These are phyloP conservation scores for Steinernema scapterisci DNA, from an alignment of 2,888 invertebrate genomes.

Conservation along the genomic window DNA sequence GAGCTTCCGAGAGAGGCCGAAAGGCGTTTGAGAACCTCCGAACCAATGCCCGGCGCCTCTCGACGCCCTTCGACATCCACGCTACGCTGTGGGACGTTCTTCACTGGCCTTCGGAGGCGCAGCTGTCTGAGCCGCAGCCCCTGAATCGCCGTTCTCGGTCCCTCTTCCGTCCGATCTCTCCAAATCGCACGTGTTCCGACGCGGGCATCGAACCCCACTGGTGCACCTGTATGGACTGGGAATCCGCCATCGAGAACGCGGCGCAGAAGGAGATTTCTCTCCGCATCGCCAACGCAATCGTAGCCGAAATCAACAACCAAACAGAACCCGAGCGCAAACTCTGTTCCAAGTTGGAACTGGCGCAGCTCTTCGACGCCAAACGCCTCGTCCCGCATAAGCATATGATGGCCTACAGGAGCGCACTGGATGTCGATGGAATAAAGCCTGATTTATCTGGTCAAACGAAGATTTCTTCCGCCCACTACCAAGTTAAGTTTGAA, in stretches of 20 bases:
- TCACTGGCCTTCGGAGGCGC: constrained; percentile 60
- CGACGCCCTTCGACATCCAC: constrained; percentile 81
- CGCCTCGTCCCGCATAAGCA: constrained; percentile 50
- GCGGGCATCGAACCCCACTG: constrained; percentile 91
- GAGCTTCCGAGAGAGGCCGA: neutral
- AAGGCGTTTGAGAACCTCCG: constrained; percentile 43
- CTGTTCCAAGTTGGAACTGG: constrained; percentile 70
- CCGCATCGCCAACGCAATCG: constrained; percentile 68
- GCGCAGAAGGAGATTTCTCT: neutral
- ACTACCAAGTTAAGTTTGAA: constrained; percentile 80
- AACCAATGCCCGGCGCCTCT: constrained; percentile 69
- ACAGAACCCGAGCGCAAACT: constrained; percentile 70
- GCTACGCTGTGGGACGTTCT: constrained; percentile 78
- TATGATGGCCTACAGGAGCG: neutral
- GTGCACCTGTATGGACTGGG: constrained; percentile 89
- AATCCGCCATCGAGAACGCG: constrained; percentile 66
- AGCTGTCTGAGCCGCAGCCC: neutral
- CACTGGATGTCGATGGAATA: constrained; percentile 80
- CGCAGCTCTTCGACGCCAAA: constrained; percentile 76
- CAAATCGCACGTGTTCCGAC: constrained; percentile 74
- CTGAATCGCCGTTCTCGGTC: neutral
- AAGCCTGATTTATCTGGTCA: constrained; percentile 78
- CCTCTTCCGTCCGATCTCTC: neutral
- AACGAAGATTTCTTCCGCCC: constrained; percentile 73
- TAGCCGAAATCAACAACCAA: constrained; percentile 67